Base-by-base conservation (phyloP, 1,140 invertebrate genomes). In the Orius insidiosus region DNA sequence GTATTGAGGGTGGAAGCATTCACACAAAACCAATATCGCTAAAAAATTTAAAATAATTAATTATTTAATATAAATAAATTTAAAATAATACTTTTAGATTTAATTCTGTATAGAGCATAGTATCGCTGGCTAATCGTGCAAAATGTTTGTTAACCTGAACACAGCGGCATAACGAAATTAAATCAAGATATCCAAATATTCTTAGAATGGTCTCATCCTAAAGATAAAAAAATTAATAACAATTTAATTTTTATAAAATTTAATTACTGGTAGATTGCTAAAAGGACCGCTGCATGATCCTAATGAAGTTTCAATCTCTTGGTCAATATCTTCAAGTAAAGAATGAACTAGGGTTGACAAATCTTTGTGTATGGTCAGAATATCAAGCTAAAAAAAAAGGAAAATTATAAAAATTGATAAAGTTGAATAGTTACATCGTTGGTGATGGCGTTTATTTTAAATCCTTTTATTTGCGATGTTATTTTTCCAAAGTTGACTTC, bases 141-240 rank as follows among this genome's bases (percentile, higher is more conserved):
- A 89, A 82, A 49, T 76, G 69, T 47, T 70, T 74, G 55, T 78
- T 86, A 0, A 86, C 78, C 60, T 75, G 73, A 6, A 82, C 75
- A 58, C 81, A 75, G 33, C 70, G 64, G 57, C 76, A 79, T 1
- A 93, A 58, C 1, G 84, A 84, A 54, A 71, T 70, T 37, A 89
- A 66, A 60, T 89, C 85, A 50, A 90, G 63, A 59, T 79, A 81
- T 50, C 69, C 70, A 53, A 87, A 71, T 51, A 87, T 80, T 42
- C 75, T 68, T 24, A 82, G 58, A 35, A 84, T 69, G 1, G 76
- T 72, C 65, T 83, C 80, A 55, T 75, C 70, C 78, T 81, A 58
- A 14, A 66, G n/a, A 54, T 54, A 47, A 49, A 38, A 54, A 43
- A 44, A 38, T n/a, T 31, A 46, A 40, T 37, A 15, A 3, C 11